Percentiles rank a stretch among this genome's conserved stretches.
Conservation (phyloP, 2,797 vertebrate genomes). For the Mallotus villosus region DNA sequence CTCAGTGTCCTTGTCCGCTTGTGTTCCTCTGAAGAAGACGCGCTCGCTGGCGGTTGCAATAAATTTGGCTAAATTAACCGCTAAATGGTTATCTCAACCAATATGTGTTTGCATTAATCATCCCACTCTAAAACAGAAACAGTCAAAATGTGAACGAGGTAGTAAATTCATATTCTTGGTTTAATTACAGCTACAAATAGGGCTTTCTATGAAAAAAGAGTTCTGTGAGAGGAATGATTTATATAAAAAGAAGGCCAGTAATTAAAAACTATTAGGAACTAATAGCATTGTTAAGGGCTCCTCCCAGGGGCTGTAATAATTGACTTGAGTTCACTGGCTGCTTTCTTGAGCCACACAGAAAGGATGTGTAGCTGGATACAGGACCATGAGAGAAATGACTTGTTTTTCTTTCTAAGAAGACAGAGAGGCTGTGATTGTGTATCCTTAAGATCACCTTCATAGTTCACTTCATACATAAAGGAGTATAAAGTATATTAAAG, state of each 20-base stretch:
- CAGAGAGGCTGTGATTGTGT: slow-evolving; percentile 61
- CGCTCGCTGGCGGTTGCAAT: slow-evolving; percentile 87
- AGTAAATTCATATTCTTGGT: slow-evolving; percentile 92
- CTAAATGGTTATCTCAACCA: slow-evolving; percentile 99
- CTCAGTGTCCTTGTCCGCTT: slow-evolving; percentile 77
- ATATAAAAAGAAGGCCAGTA: slow-evolving; percentile 76
- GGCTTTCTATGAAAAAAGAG: slow-evolving; percentile 82
- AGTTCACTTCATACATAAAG: slow-evolving; percentile 64
- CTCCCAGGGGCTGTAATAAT: slow-evolving; percentile 65
- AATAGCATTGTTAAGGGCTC: slow-evolving; percentile 75
- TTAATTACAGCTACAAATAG: slow-evolving; percentile 94
- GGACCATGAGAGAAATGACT: slow-evolving; percentile 42
- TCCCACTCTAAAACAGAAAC: slow-evolving; percentile 92
- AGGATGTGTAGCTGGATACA: slow-evolving; percentile 33
- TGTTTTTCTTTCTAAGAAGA: slow-evolving; percentile 59
- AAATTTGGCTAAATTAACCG: slow-evolving; percentile 99
- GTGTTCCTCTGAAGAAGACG: slow-evolving; percentile 80
- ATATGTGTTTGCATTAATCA: slow-evolving; percentile 99
- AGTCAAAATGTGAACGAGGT: slow-evolving; percentile 84
- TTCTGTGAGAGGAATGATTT: slow-evolving; percentile 76
- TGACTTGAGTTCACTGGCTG: slow-evolving; percentile 63
- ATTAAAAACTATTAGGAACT: slow-evolving; percentile 78
- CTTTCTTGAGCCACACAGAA: slow-evolving; percentile 52
- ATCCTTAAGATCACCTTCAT: slow-evolving; percentile 75
- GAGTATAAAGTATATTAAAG: neutral